These are phyloP conservation scores for Ptychadena robeensis DNA, from an alignment of 2,797 vertebrate species.

Conservation along the genomic window DNA sequence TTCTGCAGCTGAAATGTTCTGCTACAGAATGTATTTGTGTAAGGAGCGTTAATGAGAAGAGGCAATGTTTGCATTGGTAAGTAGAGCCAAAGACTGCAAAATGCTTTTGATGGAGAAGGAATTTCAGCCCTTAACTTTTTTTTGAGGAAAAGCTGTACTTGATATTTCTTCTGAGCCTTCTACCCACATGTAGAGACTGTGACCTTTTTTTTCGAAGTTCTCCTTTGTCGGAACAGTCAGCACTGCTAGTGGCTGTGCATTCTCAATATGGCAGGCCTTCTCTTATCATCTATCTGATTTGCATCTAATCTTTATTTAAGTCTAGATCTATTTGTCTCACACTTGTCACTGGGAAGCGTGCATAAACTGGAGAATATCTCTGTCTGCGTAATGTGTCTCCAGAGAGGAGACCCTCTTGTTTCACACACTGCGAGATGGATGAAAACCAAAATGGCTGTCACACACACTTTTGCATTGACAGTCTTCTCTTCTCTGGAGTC, in stretches of 20 bases:
- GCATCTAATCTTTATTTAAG: constrained; percentile 37
- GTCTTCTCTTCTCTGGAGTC: background rate
- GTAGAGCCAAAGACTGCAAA: too few relatives aligned
- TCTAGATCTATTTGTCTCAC: constrained; percentile 31
- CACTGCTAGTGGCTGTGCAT: background rate
- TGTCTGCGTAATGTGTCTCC: background rate
- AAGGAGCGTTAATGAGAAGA: too few relatives aligned
- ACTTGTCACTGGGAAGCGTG: constrained; percentile 28
- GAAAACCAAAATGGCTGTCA: constrained; percentile 6
- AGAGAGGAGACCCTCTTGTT: background rate
- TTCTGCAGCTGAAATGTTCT: too few relatives aligned
- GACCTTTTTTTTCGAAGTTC: background rate
- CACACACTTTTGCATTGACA: background rate
- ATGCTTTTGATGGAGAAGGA: too few relatives aligned
- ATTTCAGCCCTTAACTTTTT: background rate
- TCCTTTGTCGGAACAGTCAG: background rate
- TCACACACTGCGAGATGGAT: constrained; percentile 9
- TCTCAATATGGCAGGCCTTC: constrained; percentile 12
- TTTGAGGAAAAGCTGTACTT: background rate
- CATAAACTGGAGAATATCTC: constrained; percentile 24
- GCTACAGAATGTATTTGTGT: too few relatives aligned
- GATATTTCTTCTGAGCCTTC: background rate
- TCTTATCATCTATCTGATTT: constrained; percentile 26
- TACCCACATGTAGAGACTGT: background rate
- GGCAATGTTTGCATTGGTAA: too few relatives aligned